phyloP scores from a whole-genome alignment of 2,888 invertebrate genomes.

The Chrysotoxum bicinctum region DNA sequence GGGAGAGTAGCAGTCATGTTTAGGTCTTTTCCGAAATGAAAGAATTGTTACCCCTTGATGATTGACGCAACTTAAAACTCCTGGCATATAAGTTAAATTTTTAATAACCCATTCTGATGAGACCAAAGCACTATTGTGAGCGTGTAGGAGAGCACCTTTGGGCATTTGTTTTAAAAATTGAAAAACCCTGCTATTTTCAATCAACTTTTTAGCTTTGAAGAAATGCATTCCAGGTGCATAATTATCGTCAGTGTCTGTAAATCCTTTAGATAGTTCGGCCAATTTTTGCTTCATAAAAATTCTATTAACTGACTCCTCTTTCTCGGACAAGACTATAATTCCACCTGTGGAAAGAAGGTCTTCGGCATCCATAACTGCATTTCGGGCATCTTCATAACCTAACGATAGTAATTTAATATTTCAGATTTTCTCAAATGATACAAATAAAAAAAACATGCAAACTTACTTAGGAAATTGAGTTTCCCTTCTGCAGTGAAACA shows the following conservation, averaged over 20 bases:
- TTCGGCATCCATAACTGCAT: conserved; percentile 78
- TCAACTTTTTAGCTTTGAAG: conserved; percentile 82
- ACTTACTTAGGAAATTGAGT: conserved; percentile 41
- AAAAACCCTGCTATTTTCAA: conserved; percentile 84
- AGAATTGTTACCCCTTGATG: conserved; percentile 52
- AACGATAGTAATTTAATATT: not conserved
- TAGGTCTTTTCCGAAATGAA: conserved; percentile 25
- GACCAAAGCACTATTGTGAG: conserved; percentile 83
- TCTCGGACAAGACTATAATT: conserved; percentile 74
- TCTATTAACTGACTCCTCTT: conserved; percentile 77
- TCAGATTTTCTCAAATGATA: not conserved
- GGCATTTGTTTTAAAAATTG: conserved; percentile 84
- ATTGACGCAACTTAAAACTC: conserved; percentile 77
- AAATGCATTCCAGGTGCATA: conserved; percentile 84
- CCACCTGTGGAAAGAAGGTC: conserved; percentile 78
- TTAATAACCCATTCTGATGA: conserved; percentile 82
- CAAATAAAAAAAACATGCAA: not conserved
- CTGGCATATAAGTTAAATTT: conserved; percentile 82
- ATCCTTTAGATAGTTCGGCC: conserved; percentile 77
- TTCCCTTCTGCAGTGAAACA: not conserved
- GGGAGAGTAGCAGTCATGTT: conserved; percentile 75
- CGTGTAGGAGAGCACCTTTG: conserved; percentile 83
- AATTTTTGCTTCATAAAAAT: conserved; percentile 78
- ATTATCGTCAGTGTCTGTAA: conserved; percentile 76
- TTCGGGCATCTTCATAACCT: conserved; percentile 79